A percentile compares a stretch with the other conserved stretches of the same genome.
These are phyloP conservation scores for Lagocephalus sceleratus DNA, from an alignment of 2,797 vertebrate genomes.

Conservation along the genomic window DNA sequence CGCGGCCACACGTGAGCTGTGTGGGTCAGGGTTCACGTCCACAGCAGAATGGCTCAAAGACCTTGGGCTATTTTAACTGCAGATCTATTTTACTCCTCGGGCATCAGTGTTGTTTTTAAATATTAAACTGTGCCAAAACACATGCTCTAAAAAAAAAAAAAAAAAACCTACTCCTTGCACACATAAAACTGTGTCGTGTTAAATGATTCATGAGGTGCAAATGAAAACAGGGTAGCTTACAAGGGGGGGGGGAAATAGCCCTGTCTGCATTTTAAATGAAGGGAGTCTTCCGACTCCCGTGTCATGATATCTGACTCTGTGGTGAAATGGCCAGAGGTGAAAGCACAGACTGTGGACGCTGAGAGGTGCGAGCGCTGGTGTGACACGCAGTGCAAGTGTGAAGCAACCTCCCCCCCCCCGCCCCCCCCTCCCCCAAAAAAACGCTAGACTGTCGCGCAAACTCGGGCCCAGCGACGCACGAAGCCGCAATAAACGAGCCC, in stretches of 20 bases:
- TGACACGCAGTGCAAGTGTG: neutral
- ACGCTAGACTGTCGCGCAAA: neutral
- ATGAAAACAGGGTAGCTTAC: conserved; percentile 59
- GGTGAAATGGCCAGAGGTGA: conserved; percentile 26
- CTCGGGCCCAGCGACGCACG: neutral
- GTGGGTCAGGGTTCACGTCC: conserved; percentile 5
- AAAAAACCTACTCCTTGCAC: conserved; percentile 23
- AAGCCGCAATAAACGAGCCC: neutral
- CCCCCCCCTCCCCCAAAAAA: too few relatives aligned
- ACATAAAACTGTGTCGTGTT: conserved; percentile 57
- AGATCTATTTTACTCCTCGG: conserved; percentile 33
- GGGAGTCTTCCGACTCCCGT: conserved; percentile 43
- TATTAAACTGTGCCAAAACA: conserved; percentile 33
- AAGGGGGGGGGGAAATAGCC: conserved; percentile 57
- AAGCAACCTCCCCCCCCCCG: too few relatives aligned
- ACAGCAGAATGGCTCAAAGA: conserved; percentile 25
- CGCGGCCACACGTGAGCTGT: conserved; percentile 17
- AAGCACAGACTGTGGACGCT: neutral
- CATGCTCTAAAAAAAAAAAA: conserved; percentile 39
- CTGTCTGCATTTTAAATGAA: conserved; percentile 70
- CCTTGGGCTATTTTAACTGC: conserved; percentile 3
- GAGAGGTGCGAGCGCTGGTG: neutral
- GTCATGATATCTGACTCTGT: conserved; percentile 58
- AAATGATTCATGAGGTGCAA: conserved; percentile 74
- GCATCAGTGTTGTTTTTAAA: neutral